Conservation (phyloP, 2,888 invertebrate genomes). For the Colletes collaris region DNA sequence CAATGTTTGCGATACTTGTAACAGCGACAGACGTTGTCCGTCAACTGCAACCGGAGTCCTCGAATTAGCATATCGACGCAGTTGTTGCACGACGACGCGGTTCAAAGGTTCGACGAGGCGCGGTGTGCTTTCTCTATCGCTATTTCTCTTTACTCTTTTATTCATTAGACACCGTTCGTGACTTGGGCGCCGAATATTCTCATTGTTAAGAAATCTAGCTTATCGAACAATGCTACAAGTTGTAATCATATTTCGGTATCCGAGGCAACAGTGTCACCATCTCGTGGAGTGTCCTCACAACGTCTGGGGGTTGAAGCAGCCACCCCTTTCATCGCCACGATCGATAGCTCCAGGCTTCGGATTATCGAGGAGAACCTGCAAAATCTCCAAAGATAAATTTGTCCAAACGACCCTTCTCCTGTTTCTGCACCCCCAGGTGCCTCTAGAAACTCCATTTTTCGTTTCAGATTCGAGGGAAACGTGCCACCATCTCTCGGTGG, state of each 20-base stretch:
- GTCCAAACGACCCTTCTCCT: background rate
- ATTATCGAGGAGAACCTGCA: too few species aligned
- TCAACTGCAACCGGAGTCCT: background rate
- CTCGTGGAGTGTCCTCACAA: constrained; percentile 12
- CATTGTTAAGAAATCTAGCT: too few species aligned
- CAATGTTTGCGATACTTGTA: background rate
- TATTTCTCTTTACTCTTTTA: background rate
- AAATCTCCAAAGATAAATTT: background rate
- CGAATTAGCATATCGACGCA: constrained; percentile 7
- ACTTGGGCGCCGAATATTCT: too few species aligned
- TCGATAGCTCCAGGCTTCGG: background rate
- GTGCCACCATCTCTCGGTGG: constrained; percentile 66
- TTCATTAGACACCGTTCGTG: background rate
- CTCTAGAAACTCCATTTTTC: too few species aligned
- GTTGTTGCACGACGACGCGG: background rate
- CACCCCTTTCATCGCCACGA: background rate
- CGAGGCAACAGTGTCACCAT: constrained; percentile 15
- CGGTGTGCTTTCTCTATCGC: background rate
- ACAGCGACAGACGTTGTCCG: background rate
- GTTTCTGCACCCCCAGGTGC: background rate
- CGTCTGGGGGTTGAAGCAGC: background rate
- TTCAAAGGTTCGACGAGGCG: background rate
- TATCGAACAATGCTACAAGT: too few species aligned
- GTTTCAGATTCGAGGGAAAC: background rate
- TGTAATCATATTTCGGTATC: too few species aligned